Base-by-base conservation (phyloP, 2,113 vertebrate species). In the Alethe diademata region DNA sequence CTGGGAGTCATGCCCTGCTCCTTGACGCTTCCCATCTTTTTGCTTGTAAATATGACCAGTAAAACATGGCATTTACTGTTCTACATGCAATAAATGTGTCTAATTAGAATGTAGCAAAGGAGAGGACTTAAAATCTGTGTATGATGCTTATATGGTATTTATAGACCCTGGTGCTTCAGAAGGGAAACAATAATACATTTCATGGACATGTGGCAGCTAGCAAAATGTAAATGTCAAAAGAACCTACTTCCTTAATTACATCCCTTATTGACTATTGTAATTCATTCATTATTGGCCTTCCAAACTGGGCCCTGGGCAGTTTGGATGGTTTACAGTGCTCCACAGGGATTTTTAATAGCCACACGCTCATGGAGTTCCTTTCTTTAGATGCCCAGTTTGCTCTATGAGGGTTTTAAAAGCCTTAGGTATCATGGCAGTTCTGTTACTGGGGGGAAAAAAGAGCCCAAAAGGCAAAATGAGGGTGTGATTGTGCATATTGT, bases 211-310 rank as follows among this genome's bases (percentile, higher is more conserved):
- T 69, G 73, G 47, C 62, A 92, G 45, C 73, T 57, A 81, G 73
- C 84, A 92, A 94, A 91, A 85, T 29, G 58, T 78, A 91, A 94
- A 91, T 95, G 93, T 75, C 94, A 96, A 40, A 60, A 84, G 86
- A 90, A 54, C 25, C 45, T 75, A 29, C 57, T 95, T 66, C 61
- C 40, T n/a, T 95, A 95, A 91, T 93, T 93, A 84, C 45, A 67
- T 81, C 70, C 83, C 58, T 38, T 94, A 87, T 45, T 85, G 65
- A 65, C 76, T 89, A 19, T 45, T 89, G 80, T 90, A 95, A 95
- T 91, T 95, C 61, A 96, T 91, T 93, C 72, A 80, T 87, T 81
- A 87, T 16, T 95, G 70, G 89, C 58, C 91, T 90, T 89, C 78
- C 76, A 36, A 61, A 57, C 57, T 45, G 14, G 29, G 57, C 86